A percentile compares a stretch with the other conserved stretches of the same genome.
Evolutionary conservation across 2,797 vertebrate genomes (phyloP).

Genomic region (Amazona finschi): DNA sequence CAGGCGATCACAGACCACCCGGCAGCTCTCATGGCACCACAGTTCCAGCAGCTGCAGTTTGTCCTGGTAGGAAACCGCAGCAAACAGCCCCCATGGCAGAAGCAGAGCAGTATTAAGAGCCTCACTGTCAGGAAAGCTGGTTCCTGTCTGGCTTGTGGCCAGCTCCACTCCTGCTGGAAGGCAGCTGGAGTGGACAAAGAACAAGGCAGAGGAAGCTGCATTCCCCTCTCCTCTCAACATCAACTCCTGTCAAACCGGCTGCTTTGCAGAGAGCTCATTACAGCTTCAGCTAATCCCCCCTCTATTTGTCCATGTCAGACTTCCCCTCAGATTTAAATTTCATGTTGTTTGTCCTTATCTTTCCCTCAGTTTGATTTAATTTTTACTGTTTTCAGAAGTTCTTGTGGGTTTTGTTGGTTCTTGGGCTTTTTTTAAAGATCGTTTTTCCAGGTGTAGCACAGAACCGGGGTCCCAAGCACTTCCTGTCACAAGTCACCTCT

Average conservation of each 20-base stretch:
- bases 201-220: not conserved
- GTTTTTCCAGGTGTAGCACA: not conserved
- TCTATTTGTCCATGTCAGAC: not conserved
- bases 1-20: constrained; percentile 88
- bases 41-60: constrained; percentile 81
- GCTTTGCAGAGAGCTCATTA: constrained; percentile 22
- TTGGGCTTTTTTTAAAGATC: not conserved
- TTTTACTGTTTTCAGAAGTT: not conserved
- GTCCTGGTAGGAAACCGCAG: constrained; percentile 54
- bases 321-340: not conserved
- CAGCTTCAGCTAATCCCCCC: not conserved
- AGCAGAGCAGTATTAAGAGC: not conserved
- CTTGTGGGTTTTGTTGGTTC: not conserved
- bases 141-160: not conserved
- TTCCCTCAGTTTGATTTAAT: not conserved
- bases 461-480: not conserved
- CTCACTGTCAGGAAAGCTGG: not conserved
- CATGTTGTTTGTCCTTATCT: not conserved
- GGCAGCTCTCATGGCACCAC: constrained; percentile 93
- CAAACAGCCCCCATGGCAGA: not conserved
- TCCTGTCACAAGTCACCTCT: not conserved
- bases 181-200: not conserved
- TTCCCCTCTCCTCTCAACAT: not conserved
- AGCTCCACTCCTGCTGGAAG: not conserved
- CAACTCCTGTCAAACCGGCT: not conserved